A percentile compares a stretch with the other conserved stretches of the same genome.
phyloP scores from a whole-genome alignment of 2,113 vertebrate genomes.

The Pycnonotus jocosus region DNA sequence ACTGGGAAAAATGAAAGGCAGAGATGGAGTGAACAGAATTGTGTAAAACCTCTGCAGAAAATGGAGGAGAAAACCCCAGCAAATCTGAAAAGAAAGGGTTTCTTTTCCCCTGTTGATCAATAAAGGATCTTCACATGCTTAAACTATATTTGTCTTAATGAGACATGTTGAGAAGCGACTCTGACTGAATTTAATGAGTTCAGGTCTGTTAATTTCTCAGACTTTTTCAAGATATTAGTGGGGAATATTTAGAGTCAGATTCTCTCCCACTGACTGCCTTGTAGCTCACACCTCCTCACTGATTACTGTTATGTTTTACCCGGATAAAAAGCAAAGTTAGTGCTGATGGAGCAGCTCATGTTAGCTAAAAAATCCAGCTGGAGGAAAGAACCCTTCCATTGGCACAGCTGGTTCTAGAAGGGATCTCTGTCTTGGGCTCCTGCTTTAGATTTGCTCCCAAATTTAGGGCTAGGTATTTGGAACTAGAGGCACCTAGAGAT shows the following conservation, averaged over 20 bases:
- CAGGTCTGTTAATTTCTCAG: neutral
- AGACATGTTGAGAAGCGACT: neutral
- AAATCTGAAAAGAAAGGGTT: neutral
- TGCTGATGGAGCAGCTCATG: neutral
- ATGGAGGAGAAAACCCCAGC: neutral
- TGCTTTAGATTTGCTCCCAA: neutral
- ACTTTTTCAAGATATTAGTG: neutral
- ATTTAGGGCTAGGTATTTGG: neutral
- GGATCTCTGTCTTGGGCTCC: neutral
- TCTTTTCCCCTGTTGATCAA: neutral
- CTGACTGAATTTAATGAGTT: neutral
- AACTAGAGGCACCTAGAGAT: neutral
- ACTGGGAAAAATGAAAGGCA: neutral
- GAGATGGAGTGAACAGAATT: neutral
- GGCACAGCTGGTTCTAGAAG: neutral
- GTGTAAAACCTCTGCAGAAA: neutral
- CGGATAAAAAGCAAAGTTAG: neutral
- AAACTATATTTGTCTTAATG: neutral
- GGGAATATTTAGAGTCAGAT: neutral
- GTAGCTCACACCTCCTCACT: neutral
- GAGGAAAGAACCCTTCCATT: neutral
- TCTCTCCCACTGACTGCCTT: neutral
- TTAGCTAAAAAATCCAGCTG: neutral
- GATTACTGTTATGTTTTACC: neutral
- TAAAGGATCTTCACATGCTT: neutral